Evolutionary conservation across 2,113 vertebrate genomes (phyloP), one percentile per base, ranked within the genome.

Genomic region (Leptodactylus fuscus): DNA sequence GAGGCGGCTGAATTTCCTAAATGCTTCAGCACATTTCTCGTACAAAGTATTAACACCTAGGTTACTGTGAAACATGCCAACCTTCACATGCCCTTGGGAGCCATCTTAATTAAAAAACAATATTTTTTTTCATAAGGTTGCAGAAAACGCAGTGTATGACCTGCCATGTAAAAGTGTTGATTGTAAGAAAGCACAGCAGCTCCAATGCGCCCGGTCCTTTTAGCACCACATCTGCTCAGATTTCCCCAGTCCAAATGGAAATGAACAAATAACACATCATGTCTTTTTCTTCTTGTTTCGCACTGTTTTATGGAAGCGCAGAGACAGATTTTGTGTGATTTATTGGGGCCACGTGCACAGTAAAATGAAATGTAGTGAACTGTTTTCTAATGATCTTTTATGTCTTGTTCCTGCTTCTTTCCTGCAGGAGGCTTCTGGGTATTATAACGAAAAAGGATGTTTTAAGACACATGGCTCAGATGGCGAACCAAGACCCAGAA

Each of bases 401-500:
- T 58, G 46, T 51, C 70, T 87, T 3, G 82, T 89, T 91, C 90
- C 88, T 87, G 58, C 12, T 87, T 87, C 88, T 92, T 83, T 87
- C 87, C 22, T 91, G 22, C 75, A 95, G 95, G 93, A 93, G 93
- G 89, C 93, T 95, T 89, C 92, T 95, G 92, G 95, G 94, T 88
- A 94, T 95, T 90, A 94, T 95, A 92, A 99, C 98, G 2, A 99
- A 99, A 95, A 99, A 99, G 91, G 98, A 99, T 86, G 98, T 99
- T 70, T 94, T 99, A 88, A 94, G 97, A 76, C 98, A 99, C 92
- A 99, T 99, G 97, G 98, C 98, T 46, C 97, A 99, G 90, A 99
- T 99, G 98, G 97, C 97, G 92, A 99, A 99, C 93, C 98, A 99
- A 92, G 98, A 99, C 87, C 98, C 97, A 3, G 97, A 98, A 92